A percentile compares a stretch with the other conserved stretches of the same genome.
Conservation (phyloP, 2,888 invertebrate species). For the Baccha elongata region DNA sequence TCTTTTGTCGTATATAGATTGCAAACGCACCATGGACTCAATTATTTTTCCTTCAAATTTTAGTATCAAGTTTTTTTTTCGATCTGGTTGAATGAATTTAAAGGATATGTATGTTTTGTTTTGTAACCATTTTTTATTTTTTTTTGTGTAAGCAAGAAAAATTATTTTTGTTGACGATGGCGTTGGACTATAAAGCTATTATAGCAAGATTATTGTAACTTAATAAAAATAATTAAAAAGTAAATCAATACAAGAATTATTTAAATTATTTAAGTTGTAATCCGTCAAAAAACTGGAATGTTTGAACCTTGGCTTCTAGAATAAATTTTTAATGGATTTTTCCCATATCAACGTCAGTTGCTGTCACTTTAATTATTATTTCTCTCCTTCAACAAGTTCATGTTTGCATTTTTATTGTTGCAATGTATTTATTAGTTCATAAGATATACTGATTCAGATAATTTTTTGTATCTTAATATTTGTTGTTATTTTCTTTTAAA, state of each 20-base stretch:
- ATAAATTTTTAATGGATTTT: too few relatives aligned
- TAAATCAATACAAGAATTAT: too few relatives aligned
- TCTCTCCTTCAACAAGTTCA: neutral
- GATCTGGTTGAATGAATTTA: neutral
- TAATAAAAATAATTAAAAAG: too few relatives aligned
- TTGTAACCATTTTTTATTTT: too few relatives aligned
- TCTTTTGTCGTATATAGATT: constrained; percentile 55
- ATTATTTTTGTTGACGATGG: too few relatives aligned
- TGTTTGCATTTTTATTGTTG: neutral
- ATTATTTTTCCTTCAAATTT: constrained; percentile 49
- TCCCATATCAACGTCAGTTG: neutral
- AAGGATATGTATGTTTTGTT: too few relatives aligned
- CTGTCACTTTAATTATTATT: neutral
- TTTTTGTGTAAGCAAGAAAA: too few relatives aligned
- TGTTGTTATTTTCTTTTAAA: neutral
- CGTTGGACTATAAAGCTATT: too few relatives aligned
- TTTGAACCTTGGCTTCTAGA: too few relatives aligned
- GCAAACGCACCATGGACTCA: constrained; percentile 50
- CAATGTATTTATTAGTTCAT: neutral
- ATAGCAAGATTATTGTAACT: too few relatives aligned
- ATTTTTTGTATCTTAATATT: neutral
- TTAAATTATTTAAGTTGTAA: too few relatives aligned
- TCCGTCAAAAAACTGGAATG: too few relatives aligned
- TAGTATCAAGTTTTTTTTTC: neutral
- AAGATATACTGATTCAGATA: neutral